These are phyloP conservation scores for Agonopterix arenella DNA, from an alignment of 2,888 invertebrate genomes.

Conservation along the genomic window DNA sequence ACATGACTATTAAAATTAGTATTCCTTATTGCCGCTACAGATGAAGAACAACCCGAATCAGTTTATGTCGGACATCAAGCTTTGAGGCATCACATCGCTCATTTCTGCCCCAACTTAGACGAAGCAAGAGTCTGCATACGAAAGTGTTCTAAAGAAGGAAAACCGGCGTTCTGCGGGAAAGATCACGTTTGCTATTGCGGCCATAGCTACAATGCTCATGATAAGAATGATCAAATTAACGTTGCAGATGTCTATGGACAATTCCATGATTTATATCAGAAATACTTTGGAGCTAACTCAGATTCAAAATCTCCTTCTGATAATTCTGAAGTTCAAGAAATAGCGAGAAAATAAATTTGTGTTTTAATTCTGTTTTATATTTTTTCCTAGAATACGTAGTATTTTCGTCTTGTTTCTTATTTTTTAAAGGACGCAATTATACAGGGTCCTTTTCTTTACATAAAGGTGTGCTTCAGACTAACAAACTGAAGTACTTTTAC, in stretches of 20 bases:
- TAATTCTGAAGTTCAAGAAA: no score
- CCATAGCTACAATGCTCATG: slow-evolving; percentile 28
- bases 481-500: no score
- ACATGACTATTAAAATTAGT: no score
- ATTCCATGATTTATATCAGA: slow-evolving; percentile 47
- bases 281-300: slow-evolving; percentile 42
- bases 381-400: no score
- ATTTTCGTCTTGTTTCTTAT: no score
- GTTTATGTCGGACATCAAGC: neutral
- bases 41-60: neutral
- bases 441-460: no score
- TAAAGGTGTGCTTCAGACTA: no score
- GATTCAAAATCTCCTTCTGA: no score
- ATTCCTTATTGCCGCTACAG: neutral
- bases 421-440: no score
- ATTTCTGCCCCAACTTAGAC: slow-evolving; percentile 54
- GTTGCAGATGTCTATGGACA: slow-evolving; percentile 21
- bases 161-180: slow-evolving; percentile 63
- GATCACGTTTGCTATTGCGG: slow-evolving; percentile 63
- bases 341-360: no score
- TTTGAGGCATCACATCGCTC: slow-evolving; percentile 52
- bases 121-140: slow-evolving; percentile 48
- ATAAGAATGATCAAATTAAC: slow-evolving; percentile 13
- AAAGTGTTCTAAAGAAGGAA: slow-evolving; percentile 40
- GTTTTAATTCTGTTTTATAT: no score